Percentiles rank a stretch among this genome's conserved stretches.
Evolutionary conservation across 2,888 invertebrate species (phyloP).

Genomic region (Chrysodeixis includens): DNA sequence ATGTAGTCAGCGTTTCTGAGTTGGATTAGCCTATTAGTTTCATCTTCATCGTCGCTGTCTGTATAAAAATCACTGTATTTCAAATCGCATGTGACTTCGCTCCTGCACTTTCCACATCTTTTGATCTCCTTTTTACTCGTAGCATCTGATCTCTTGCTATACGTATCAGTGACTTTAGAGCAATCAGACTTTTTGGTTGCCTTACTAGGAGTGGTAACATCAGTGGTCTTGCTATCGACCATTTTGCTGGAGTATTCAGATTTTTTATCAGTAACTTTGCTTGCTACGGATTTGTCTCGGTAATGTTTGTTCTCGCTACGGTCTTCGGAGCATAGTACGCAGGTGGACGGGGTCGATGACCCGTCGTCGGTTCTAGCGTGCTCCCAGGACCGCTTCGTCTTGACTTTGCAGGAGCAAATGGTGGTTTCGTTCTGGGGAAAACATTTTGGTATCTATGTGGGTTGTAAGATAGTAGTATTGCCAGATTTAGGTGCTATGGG

Average conservation of each 20-base stretch:
- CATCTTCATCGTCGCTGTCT: conserved; percentile 78
- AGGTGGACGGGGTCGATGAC: conserved; percentile 80
- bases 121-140: conserved; percentile 68
- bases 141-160: conserved; percentile 67
- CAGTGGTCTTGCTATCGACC: conserved; percentile 62
- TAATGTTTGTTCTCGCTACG: conserved; percentile 53
- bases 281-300: conserved; percentile 67
- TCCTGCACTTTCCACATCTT: conserved; percentile 59
- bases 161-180: conserved; percentile 64
- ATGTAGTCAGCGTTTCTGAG: conserved; percentile 78
- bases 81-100: conserved; percentile 71
- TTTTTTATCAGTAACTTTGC: conserved; percentile 58
- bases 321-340: conserved; percentile 78
- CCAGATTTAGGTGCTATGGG: conserved; percentile 53
- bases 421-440: conserved; percentile 81
- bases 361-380: conserved; percentile 64
- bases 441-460: conserved; percentile 67
- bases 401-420: conserved; percentile 73
- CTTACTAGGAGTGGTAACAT: conserved; percentile 61
- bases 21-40: conserved; percentile 78
- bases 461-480: conserved; percentile 58
- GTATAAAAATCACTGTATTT: conserved; percentile 77
- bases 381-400: conserved; percentile 69
- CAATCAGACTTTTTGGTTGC: conserved; percentile 64
- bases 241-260: conserved; percentile 57